Conservation (phyloP, 2,797 vertebrate genomes). For the Odontamblyopus lacepedii region DNA sequence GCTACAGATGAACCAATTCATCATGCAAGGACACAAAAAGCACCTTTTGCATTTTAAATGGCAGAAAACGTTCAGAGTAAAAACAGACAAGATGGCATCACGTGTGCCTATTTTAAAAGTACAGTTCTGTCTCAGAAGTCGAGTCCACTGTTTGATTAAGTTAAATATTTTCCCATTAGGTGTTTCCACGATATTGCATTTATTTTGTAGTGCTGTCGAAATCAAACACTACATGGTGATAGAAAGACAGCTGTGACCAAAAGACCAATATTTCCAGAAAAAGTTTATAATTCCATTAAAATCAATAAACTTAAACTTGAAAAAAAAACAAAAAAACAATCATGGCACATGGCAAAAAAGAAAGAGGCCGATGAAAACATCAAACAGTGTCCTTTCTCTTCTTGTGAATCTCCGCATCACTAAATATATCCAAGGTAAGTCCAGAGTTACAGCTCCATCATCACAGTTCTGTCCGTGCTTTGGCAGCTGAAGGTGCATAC, state of each 20-base stretch:
- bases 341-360: neutral
- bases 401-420: constrained; percentile 3
- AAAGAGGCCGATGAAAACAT: constrained; percentile 6
- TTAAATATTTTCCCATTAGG: neutral
- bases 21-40: neutral
- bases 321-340: constrained; percentile 4
- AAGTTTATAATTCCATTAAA: neutral
- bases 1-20: neutral
- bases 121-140: neutral
- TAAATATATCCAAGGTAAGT: constrained; percentile 30
- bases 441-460: constrained; percentile 50
- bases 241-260: neutral
- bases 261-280: neutral
- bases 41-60: neutral
- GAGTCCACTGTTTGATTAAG: neutral
- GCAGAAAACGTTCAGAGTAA: neutral
- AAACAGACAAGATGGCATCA: neutral
- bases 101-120: neutral
- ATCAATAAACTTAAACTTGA: constrained; percentile 9
- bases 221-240: neutral
- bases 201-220: neutral
- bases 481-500: constrained; percentile 90
- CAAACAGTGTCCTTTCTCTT: constrained; percentile 6
- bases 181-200: neutral
- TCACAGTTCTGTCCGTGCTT: constrained; percentile 89